These are phyloP conservation scores for Limnodromus scolopaceus DNA, from an alignment of 2,797 vertebrate species.

Conservation along the genomic window DNA sequence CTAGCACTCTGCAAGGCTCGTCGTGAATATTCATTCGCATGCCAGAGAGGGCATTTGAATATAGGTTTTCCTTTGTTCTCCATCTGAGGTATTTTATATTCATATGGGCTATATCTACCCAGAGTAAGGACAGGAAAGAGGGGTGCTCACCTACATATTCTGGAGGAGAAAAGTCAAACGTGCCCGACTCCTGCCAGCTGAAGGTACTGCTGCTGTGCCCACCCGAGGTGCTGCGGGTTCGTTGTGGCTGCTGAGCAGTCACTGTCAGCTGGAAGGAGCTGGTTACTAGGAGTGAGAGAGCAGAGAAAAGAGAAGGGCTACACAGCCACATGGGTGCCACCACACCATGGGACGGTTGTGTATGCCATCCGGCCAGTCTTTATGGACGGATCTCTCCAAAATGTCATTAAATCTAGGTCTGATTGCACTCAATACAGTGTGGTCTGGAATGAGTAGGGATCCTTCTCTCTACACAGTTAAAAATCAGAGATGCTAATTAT, in stretches of 20 bases:
- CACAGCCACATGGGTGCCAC: not conserved
- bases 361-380: not conserved
- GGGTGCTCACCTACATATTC: not conserved
- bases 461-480: not conserved
- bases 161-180: not conserved
- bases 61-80: not conserved
- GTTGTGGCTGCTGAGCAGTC: not conserved
- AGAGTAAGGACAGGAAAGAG: not conserved
- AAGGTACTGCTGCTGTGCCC: not conserved
- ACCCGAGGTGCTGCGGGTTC: not conserved
- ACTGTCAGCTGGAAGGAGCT: not conserved
- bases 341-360: not conserved
- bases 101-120: not conserved
- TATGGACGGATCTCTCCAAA: not conserved
- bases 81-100: not conserved
- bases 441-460: not conserved
- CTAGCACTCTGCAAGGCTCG: not conserved
- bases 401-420: not conserved
- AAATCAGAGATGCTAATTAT: not conserved
- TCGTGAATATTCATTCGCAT: not conserved
- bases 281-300: not conserved
- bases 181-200: not conserved
- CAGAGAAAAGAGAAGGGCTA: not conserved
- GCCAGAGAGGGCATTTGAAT: not conserved
- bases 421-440: fast-evolving